These are phyloP conservation scores for Netelia melanura DNA, from an alignment of 2,888 invertebrate species.

Conservation along the genomic window DNA sequence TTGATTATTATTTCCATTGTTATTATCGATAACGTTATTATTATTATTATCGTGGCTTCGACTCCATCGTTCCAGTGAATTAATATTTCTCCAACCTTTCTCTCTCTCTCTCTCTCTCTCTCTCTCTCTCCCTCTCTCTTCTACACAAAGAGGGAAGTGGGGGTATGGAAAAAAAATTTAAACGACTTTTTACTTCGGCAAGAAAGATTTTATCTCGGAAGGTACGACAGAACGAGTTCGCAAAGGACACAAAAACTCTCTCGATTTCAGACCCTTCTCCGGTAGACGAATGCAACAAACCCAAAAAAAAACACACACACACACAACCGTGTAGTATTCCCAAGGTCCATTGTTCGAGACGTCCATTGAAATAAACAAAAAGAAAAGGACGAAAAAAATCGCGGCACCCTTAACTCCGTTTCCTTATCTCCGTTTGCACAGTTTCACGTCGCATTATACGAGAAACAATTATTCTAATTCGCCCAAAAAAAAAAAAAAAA, in stretches of 20 bases:
- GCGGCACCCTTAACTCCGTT: background rate
- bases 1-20: background rate
- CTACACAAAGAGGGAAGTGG: background rate
- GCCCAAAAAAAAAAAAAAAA: too few species aligned
- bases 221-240: background rate
- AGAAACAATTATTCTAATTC: too few species aligned
- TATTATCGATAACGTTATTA: background rate
- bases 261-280: conserved; percentile 49
- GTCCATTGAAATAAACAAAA: background rate
- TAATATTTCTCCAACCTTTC: background rate
- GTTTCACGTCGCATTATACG: too few species aligned
- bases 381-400: conserved; percentile 28
- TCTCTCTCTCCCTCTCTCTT: background rate
- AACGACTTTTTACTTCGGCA: conserved; percentile 5
- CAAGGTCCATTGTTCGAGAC: conserved; percentile 37
- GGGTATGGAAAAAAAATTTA: conserved; percentile 1
- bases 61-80: background rate
- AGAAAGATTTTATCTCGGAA: conserved; percentile 49
- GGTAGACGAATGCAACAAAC: conserved; percentile 1
- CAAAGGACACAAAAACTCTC: conserved; percentile 39
- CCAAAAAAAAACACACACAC: conserved; percentile 20
- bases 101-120: background rate
- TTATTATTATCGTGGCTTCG: background rate
- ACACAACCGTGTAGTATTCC: conserved; percentile 25
- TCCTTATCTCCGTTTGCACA: background rate